Base-by-base conservation (phyloP, 1,140 invertebrate genomes). In the Lanistes nyassanus region DNA sequence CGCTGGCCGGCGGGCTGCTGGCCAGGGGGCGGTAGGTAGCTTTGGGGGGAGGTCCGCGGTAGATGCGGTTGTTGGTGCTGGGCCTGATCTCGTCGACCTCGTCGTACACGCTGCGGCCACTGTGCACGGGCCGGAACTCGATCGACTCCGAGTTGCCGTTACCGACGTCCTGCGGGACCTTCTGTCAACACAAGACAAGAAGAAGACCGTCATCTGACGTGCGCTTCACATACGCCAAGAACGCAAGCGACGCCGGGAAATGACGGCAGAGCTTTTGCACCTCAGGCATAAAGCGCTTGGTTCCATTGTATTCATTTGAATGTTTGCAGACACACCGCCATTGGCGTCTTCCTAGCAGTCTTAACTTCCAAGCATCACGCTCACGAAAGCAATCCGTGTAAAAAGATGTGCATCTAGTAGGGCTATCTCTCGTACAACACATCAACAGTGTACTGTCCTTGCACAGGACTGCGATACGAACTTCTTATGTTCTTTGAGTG, bases 111-210 rank as follows among this genome's bases (percentile, higher is more conserved):
- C 60, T 51, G 23, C 11, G 29, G 9, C 60, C 72, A 21, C 29
- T 23, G 0, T 37, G 16, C 62, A 74, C 23, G 47, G 60, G 60
- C 1, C 64, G 26, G 64, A 74, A 74, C 64, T 74, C 72, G 23
- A 74, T 74, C 23, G 72, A 29, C 0, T 65, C 72, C 23, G 39
- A 21, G 64, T 66, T 66, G 16, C 72, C 72, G 72, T 74, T 66
- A 29, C 21, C 64, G 9, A 36, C 42, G 21, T 66, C 64, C 5
- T 64, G 42, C 2, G 39, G 42, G 6, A 65, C 42, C 51, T 74
- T 66, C 72, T 74, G 51, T n/a, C 11, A 26, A 64, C 3, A 62
- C 19, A 58, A 26, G 3, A 36, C 62, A 34, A 60, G 23, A 2
- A 1, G 23, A 60, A 47, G 1, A 13, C 42, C 42, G 42, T 3